Base-by-base conservation (phyloP, 2,113 vertebrate genomes). In the Seriola rivoliana region DNA sequence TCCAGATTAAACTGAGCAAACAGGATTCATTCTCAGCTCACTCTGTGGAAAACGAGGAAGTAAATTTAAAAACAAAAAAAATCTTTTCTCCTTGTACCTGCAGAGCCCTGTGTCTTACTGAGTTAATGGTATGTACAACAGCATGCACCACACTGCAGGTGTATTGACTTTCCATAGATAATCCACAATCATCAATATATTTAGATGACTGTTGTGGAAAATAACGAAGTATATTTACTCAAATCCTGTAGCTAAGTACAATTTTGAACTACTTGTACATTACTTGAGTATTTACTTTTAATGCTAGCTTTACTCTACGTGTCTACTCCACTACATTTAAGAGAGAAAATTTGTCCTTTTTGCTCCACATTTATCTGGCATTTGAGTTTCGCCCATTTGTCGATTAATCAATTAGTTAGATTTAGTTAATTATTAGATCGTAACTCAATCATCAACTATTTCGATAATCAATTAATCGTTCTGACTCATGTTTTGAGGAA, bases 11-110 rank as follows among this genome's bases (percentile, higher is more conserved):
- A 69, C 16, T 4, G 38, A 54, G 12, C 3, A 46, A 57, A 59
- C 12, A 21, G 38, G 79, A 75, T 71, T 78, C 73, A 13, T 59
- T 70, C 36, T 44, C 32, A 54, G 54, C 7, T 65, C 5, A 34
- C 32, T 16, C 32, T 65, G 59, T 1, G 12, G 42, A 23, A 14
- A 16, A 40, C 21, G 36, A 89, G 77, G 82, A 90, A 87, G 80
- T 72, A 19, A 42, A 13, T 71, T 52, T 2, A 29, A 29, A 29
- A 29, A 29, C 29, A 29, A 29, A 29, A 29, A 38, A 10, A 42
- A 4, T 6, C 36, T 65, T 36, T 36, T 36, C 21, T 59, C 46
- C 44, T 42, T 71, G n/a, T 60, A 57, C 54, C 23, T 89, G 64
- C 75, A 93, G 78, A 87, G 32, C 8, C 5, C 13, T 5, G 40